Evolutionary conservation across 2,113 vertebrate genomes (phyloP).

Genomic region (Ailurus styani): DNA sequence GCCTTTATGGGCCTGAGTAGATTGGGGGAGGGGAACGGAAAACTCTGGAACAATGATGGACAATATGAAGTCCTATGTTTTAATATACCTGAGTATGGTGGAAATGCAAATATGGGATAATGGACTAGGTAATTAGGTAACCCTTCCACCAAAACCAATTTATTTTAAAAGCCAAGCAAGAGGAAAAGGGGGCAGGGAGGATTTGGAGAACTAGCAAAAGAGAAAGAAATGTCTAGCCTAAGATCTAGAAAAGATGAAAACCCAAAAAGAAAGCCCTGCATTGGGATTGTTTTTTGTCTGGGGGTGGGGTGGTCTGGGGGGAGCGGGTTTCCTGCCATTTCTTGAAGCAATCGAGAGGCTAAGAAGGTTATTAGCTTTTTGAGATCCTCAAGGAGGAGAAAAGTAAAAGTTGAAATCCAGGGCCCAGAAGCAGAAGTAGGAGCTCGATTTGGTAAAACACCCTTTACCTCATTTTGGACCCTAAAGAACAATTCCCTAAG

Average conservation of each 20-base stretch:
- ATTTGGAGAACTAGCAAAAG: neutral
- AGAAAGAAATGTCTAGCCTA: neutral
- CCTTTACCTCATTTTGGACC: neutral
- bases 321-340: neutral
- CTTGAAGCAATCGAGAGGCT: neutral
- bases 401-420: neutral
- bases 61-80: neutral
- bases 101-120: neutral
- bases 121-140: neutral
- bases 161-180: neutral
- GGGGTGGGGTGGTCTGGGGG: no score
- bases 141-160: neutral
- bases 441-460: neutral
- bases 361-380: neutral
- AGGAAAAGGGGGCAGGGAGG: accelerated
- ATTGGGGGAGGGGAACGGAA: neutral
- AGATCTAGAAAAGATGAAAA: neutral
- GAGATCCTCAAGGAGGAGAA: neutral
- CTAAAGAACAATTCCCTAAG: neutral
- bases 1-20: neutral
- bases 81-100: neutral
- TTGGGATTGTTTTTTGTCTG: neutral
- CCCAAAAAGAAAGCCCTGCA: neutral
- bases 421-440: neutral
- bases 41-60: neutral